Conservation (phyloP, 2,888 invertebrate species). For the Plutella xylostella region DNA sequence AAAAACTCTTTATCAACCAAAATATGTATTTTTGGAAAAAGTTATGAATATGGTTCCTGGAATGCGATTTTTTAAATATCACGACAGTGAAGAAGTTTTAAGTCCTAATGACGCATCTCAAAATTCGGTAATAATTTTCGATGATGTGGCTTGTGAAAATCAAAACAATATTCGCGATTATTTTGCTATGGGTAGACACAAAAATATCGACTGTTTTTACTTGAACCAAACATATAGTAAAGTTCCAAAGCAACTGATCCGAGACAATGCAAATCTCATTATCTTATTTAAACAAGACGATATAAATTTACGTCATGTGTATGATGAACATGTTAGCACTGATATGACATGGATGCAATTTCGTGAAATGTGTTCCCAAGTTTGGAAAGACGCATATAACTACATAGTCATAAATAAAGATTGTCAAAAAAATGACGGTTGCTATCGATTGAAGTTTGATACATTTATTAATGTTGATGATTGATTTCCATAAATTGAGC, state of each 20-base stretch:
- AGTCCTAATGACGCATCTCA: conserved; percentile 17
- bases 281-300: background rate
- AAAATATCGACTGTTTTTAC: conserved; percentile 10
- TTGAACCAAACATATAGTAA: conserved; percentile 10
- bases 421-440: background rate
- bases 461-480: background rate
- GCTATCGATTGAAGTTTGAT: background rate
- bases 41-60: conserved; percentile 19
- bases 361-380: conserved; percentile 5
- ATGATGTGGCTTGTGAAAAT: conserved; percentile 10
- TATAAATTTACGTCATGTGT: conserved; percentile 8
- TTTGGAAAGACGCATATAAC: conserved; percentile 7
- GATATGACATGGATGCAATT: conserved; percentile 19
- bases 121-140: conserved; percentile 10
- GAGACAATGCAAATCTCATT: conserved; percentile 11
- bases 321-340: conserved; percentile 19
- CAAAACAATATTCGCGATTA: conserved; percentile 10
- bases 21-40: conserved; percentile 23
- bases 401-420: conserved; percentile 16
- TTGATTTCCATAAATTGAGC: background rate
- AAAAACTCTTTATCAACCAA: conserved; percentile 25
- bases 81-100: conserved; percentile 12
- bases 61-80: conserved; percentile 19
- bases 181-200: conserved; percentile 12
- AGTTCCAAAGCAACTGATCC: conserved; percentile 9